A percentile compares a stretch with the other conserved stretches of the same genome.
phyloP scores from a whole-genome alignment of 53 echinoderm and acorn worm species.

The Arbacia lixula region DNA sequence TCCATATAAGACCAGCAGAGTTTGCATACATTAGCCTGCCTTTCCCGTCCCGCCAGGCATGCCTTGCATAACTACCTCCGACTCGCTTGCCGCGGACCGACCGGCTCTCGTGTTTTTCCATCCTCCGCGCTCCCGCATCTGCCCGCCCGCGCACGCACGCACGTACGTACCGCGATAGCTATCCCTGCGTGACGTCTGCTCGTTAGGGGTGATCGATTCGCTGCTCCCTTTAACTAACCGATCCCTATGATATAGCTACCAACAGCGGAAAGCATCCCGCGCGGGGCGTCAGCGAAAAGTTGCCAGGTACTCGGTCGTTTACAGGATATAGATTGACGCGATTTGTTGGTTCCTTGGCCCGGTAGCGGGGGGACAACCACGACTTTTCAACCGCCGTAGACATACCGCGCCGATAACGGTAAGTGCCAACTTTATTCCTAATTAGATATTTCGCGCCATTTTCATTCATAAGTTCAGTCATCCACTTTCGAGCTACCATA shows the following conservation, averaged over 20 bases:
- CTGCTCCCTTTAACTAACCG: conserved; percentile 19
- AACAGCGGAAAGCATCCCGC: neutral
- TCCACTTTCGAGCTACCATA: too few relatives aligned
- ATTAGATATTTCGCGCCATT: too few relatives aligned
- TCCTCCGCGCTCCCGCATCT: neutral
- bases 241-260: neutral
- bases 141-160: conserved; percentile 4
- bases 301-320: conserved; percentile 7
- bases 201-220: conserved; percentile 50
- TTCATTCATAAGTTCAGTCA: too few relatives aligned
- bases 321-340: conserved; percentile 17
- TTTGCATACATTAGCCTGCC: conserved; percentile 59
- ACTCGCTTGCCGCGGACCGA: too few relatives aligned
- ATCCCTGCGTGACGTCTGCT: conserved; percentile 30
- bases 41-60: conserved; percentile 29
- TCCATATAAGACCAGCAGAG: conserved; percentile 58
- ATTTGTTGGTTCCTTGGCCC: conserved; percentile 46
- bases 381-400: conserved; percentile 17
- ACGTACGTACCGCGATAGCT: neutral
- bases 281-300: conserved; percentile 21
- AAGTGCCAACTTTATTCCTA: conserved; percentile 43
- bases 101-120: too few relatives aligned
- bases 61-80: conserved; percentile 55
- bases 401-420: conserved; percentile 1
- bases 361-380: conserved; percentile 49